Evolutionary conservation across 2,797 vertebrate species (phyloP).

Genomic region (Valencia hispanica): DNA sequence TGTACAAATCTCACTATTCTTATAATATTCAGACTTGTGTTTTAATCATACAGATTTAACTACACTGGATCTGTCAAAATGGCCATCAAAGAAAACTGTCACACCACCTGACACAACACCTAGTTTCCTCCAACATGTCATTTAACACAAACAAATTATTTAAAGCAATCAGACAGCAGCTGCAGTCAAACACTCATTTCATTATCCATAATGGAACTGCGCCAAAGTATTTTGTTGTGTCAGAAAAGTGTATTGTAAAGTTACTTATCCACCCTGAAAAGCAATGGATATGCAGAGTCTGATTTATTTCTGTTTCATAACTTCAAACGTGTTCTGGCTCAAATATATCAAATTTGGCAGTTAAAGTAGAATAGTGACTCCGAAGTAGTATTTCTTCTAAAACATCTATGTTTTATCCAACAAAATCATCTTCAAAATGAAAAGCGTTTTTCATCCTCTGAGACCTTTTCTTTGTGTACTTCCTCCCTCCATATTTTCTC

Average conservation of each 20-base stretch:
- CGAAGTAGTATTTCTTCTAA: neutral
- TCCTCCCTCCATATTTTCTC: conserved; percentile 36
- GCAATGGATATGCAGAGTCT: neutral
- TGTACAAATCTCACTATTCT: neutral
- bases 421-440: neutral
- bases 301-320: neutral
- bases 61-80: neutral
- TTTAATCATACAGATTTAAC: neutral
- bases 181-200: neutral
- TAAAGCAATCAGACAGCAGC: neutral
- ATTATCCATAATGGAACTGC: neutral
- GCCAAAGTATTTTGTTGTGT: neutral
- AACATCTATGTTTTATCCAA: neutral
- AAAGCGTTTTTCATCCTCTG: neutral
- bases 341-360: neutral
- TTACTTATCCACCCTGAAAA: neutral
- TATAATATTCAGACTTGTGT: neutral
- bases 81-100: neutral
- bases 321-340: neutral
- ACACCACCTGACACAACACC: neutral
- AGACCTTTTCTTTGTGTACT: conserved; percentile 17
- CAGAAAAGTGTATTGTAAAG: neutral
- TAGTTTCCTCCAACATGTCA: neutral
- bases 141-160: neutral
- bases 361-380: neutral